A percentile compares a stretch with the other conserved stretches of the same genome.
Evolutionary conservation across 2,888 invertebrate species (phyloP).

Genomic region (Clusia tigrina): DNA sequence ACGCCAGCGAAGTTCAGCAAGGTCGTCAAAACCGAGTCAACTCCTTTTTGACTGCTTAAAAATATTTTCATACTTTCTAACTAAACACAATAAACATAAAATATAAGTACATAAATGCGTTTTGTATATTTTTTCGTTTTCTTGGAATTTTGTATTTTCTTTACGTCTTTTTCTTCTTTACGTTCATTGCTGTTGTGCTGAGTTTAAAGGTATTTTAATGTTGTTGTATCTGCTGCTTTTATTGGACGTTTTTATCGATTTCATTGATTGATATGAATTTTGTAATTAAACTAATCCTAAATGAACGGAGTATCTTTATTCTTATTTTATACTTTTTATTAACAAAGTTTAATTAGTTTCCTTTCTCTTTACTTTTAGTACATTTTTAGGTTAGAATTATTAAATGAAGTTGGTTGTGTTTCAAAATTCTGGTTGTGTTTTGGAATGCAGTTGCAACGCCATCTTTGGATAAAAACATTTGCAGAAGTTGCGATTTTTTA

Average conservation of each 20-base stretch:
- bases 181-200: constrained; percentile 31
- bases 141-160: constrained; percentile 31
- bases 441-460: not conserved
- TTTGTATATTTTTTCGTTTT: constrained; percentile 35
- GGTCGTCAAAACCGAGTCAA: not conserved
- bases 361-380: constrained; percentile 28
- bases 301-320: constrained; percentile 41
- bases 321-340: constrained; percentile 28
- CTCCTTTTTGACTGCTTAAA: not conserved
- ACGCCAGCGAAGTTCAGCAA: not conserved
- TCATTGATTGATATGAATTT: constrained; percentile 44
- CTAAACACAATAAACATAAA: not conserved
- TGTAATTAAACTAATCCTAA: constrained; percentile 38
- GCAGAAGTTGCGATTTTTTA: too few species aligned
- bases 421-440: constrained; percentile 8
- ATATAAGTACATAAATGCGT: not conserved
- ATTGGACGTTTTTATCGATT: constrained; percentile 43
- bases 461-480: too few species aligned
- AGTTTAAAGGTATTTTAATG: constrained; percentile 39
- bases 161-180: constrained; percentile 28
- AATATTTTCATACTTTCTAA: not conserved
- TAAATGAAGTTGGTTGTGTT: constrained; percentile 21
- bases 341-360: constrained; percentile 32
- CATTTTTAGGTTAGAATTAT: not conserved
- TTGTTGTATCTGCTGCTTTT: constrained; percentile 31